Evolutionary conservation across 1,140 invertebrate genomes (phyloP).

Genomic region (Diachasma alloeum): DNA sequence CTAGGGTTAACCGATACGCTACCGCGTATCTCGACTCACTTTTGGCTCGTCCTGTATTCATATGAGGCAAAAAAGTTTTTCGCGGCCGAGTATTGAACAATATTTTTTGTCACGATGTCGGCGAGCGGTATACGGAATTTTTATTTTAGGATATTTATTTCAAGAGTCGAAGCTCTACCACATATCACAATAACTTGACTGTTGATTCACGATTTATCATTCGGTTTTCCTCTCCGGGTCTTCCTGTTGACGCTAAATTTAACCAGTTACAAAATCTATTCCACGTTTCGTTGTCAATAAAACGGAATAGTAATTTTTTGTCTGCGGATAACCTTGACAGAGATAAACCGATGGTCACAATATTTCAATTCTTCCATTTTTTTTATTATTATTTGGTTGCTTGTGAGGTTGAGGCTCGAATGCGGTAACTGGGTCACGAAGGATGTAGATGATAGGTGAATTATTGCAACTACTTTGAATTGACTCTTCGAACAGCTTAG

Average conservation of each 20-base stretch:
- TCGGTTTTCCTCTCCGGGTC: background rate
- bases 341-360: background rate
- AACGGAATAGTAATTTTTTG: background rate
- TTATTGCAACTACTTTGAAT: conserved; percentile 14
- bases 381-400: background rate
- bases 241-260: background rate
- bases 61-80: too few species aligned
- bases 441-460: conserved; percentile 11
- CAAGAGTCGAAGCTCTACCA: background rate
- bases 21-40: too few species aligned
- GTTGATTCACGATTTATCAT: too few species aligned
- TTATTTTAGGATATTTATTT: too few species aligned
- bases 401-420: background rate
- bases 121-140: too few species aligned
- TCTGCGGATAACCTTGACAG: background rate
- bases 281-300: background rate
- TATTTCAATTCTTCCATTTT: background rate
- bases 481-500: background rate
- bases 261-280: background rate
- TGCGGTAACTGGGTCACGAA: conserved; percentile 16
- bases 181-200: background rate
- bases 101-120: too few species aligned
- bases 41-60: too few species aligned
- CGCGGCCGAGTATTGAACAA: too few species aligned
- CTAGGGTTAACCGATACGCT: too few species aligned